A percentile compares a stretch with the other conserved stretches of the same genome.
These are phyloP conservation scores for Maconellicoccus hirsutus DNA, from an alignment of 1,140 invertebrate genomes.

Conservation along the genomic window DNA sequence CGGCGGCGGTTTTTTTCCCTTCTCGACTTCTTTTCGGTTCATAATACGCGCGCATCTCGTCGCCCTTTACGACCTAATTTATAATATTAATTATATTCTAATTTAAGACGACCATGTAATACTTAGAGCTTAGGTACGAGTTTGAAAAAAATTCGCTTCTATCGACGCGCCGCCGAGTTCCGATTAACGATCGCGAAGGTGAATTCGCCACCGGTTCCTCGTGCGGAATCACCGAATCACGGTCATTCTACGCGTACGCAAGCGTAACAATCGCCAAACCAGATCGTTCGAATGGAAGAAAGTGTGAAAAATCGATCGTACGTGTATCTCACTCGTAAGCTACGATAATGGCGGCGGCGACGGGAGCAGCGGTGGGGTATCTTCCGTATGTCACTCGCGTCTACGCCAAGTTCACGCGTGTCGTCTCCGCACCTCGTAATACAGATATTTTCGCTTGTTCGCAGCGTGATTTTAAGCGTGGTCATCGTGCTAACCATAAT, in stretches of 20 bases:
- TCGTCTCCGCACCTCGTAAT: not conserved
- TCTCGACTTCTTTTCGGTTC: too few relatives aligned
- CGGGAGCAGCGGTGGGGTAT: too few relatives aligned
- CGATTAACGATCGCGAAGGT: too few relatives aligned
- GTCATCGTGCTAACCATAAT: conserved; percentile 43
- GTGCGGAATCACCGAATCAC: too few relatives aligned
- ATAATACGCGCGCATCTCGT: not conserved
- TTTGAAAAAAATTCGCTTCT: too few relatives aligned
- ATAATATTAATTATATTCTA: not conserved
- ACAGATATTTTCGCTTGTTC: conserved; percentile 29
- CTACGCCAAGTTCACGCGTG: not conserved
- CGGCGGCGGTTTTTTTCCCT: too few relatives aligned
- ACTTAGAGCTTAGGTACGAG: not conserved
- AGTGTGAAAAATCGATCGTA: not conserved
- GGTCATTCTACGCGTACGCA: not conserved
- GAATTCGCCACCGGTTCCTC: too few relatives aligned
- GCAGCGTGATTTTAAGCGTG: conserved; percentile 37
- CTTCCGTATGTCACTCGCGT: too few relatives aligned
- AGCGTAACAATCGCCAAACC: too few relatives aligned
- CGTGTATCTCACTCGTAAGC: too few relatives aligned
- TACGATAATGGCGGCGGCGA: too few relatives aligned
- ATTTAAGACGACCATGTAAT: conserved; percentile 9
- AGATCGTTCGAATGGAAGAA: not conserved
- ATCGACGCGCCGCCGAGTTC: too few relatives aligned
- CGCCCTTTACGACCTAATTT: not conserved